These are phyloP conservation scores for Machaerirhynchus nigripectus DNA, from an alignment of 2,113 vertebrate species.

Conservation along the genomic window DNA sequence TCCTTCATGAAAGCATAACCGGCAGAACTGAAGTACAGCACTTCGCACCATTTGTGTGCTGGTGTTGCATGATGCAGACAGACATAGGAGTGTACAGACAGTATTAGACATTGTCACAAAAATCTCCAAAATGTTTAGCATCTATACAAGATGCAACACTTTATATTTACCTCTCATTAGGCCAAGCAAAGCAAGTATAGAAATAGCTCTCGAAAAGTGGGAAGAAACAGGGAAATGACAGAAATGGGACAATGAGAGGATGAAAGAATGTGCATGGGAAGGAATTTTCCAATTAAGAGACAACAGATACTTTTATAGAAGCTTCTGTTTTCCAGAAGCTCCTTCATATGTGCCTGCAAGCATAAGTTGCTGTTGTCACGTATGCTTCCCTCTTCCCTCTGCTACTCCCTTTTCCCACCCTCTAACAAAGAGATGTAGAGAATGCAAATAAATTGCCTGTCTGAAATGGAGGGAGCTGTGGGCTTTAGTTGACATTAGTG, in stretches of 20 bases:
- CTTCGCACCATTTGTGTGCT: neutral
- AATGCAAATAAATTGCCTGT: neutral
- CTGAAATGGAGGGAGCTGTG: neutral
- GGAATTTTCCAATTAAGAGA: neutral
- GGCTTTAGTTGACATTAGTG: constrained; percentile 64
- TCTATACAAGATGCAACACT: neutral
- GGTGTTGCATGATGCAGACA: neutral
- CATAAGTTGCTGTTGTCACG: neutral
- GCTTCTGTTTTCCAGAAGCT: neutral
- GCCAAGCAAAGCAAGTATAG: neutral
- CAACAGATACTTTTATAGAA: neutral
- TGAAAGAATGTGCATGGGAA: neutral
- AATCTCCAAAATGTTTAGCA: neutral
- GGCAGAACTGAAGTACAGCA: neutral
- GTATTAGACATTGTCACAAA: neutral
- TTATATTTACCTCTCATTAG: neutral
- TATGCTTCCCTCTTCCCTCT: neutral
- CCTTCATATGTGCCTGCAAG: neutral
- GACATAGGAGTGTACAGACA: neutral
- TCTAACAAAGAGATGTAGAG: neutral
- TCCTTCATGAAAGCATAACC: neutral
- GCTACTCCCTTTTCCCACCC: neutral
- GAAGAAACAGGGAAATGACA: neutral
- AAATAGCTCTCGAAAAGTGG: neutral
- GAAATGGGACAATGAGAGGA: neutral